phyloP scores from a whole-genome alignment of 2,113 vertebrate species.

The Eretmochelys imbricata region DNA sequence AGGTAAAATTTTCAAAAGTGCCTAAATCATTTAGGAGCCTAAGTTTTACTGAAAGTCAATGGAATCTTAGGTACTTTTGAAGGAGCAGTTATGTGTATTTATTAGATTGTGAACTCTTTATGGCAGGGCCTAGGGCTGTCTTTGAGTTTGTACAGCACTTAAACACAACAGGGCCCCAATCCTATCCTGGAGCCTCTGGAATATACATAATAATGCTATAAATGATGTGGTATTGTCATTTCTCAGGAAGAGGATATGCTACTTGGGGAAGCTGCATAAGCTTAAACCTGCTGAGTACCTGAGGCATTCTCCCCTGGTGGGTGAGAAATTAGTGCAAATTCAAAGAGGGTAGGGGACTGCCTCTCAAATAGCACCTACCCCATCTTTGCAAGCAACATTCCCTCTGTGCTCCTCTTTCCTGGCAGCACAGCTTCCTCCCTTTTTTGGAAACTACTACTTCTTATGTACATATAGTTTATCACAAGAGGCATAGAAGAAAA shows the following conservation, averaged over 20 bases:
- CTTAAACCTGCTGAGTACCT: neutral
- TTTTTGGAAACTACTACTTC: neutral
- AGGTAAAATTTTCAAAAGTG: neutral
- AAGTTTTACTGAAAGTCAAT: accelerated
- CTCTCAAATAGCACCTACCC: neutral
- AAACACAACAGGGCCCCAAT: neutral
- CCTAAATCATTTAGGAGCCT: neutral
- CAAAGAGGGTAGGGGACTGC: neutral
- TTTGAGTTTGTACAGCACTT: neutral
- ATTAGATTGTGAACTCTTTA: neutral
- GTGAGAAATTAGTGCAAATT: neutral
- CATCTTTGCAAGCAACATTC: neutral
- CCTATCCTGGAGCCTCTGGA: neutral
- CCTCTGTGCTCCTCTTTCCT: neutral
- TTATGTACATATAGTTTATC: neutral
- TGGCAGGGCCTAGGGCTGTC: neutral
- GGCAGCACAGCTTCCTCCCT: neutral
- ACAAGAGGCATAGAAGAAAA: neutral
- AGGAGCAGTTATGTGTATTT: neutral
- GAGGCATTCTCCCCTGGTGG: neutral
- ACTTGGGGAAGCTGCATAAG: neutral
- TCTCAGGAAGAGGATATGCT: neutral
- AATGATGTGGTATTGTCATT: neutral
- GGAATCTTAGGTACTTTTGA: neutral
- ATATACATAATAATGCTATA: neutral